Percentiles rank a stretch among this genome's conserved stretches.
Evolutionary conservation across 2,797 vertebrate genomes (phyloP).

Genomic region (Anniella stebbinsi): DNA sequence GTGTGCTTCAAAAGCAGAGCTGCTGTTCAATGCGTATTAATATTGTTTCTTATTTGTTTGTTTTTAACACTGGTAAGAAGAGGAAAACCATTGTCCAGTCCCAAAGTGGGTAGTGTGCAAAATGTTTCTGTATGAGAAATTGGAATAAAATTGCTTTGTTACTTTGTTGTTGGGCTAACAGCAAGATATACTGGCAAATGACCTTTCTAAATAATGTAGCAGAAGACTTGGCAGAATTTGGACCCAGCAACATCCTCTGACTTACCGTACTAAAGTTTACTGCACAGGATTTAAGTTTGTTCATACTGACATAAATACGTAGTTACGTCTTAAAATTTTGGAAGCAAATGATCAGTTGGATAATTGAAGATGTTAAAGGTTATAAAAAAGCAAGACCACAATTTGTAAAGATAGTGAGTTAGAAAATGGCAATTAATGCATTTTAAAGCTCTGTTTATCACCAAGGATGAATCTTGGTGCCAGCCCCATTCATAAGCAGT

Average conservation of each 20-base stretch:
- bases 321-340: background rate
- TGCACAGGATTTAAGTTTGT: background rate
- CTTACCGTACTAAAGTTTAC: background rate
- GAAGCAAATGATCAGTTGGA: background rate
- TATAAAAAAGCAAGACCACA: background rate
- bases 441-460: background rate
- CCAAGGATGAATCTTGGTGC: background rate
- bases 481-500: background rate
- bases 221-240: conserved; percentile 25
- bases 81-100: conserved; percentile 21
- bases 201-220: background rate
- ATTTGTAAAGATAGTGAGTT: background rate
- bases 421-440: background rate
- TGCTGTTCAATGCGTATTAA: background rate
- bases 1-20: background rate
- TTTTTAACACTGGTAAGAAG: conserved; percentile 24
- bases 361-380: background rate
- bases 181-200: conserved; percentile 28
- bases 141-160: conserved; percentile 62
- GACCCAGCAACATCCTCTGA: conserved; percentile 39
- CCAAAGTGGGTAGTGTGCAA: conserved; percentile 31
- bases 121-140: conserved; percentile 45
- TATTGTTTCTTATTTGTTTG: background rate
- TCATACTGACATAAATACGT: background rate
- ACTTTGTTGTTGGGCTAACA: conserved; percentile 50